Percentiles rank a stretch among this genome's conserved stretches.
phyloP scores from a whole-genome alignment of 1,140 invertebrate genomes.

The Whitmania pigra region DNA sequence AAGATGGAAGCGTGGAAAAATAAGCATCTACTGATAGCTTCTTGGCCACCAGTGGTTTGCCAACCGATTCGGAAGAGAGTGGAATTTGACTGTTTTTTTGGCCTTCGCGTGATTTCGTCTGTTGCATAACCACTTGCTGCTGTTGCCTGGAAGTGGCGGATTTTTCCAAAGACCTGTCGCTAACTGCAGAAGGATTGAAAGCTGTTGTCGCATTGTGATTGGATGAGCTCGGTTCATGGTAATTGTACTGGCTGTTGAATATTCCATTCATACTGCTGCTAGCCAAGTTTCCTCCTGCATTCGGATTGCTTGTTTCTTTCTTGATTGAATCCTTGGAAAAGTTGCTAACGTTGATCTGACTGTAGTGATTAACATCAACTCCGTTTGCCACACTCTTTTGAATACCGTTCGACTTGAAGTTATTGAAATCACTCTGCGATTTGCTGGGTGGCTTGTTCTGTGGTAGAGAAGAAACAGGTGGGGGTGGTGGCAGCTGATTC shows the following conservation, averaged over 20 bases:
- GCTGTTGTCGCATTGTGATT: neutral
- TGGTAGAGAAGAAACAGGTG: no score
- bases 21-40: constrained; percentile 9
- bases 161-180: constrained; percentile 9
- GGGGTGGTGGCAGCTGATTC: no score
- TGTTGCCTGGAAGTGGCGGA: neutral
- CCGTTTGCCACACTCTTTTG: neutral
- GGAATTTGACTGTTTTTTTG: constrained; percentile 1
- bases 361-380: constrained; percentile 4
- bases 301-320: neutral
- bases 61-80: neutral
- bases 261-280: neutral
- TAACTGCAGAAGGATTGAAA: constrained; percentile 1
- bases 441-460: neutral
- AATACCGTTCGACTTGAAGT: neutral
- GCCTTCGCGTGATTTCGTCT: no score
- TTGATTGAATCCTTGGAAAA: neutral
- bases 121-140: neutral
- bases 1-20: neutral
- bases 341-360: neutral
- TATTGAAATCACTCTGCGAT: neutral
- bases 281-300: neutral
- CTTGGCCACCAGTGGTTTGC: neutral
- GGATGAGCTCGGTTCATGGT: neutral
- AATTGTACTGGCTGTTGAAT: constrained; percentile 9